Conservation (phyloP, 2,113 vertebrate genomes). For the Dasyprocta punctata region DNA sequence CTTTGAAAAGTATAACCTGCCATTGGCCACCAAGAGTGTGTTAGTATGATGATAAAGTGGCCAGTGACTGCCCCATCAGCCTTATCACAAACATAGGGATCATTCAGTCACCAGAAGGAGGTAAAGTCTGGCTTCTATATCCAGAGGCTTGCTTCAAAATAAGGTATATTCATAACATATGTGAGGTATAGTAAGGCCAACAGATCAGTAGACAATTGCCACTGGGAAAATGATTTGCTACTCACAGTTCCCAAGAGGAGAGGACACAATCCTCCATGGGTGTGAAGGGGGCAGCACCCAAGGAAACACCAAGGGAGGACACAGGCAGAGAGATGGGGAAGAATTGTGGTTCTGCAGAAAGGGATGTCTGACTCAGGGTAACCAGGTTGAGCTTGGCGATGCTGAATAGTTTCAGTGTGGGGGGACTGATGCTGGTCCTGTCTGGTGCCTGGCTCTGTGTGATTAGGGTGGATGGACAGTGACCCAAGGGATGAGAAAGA, state of each 20-base stretch:
- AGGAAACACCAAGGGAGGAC: neutral
- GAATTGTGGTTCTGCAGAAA: neutral
- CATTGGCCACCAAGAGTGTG: neutral
- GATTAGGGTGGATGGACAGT: neutral
- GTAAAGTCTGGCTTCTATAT: neutral
- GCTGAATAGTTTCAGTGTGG: neutral
- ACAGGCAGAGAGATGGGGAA: neutral
- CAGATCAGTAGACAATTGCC: neutral
- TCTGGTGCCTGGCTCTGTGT: neutral
- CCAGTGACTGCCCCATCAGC: neutral
- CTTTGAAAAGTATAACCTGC: neutral
- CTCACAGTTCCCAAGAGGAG: neutral
- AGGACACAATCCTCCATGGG: neutral
- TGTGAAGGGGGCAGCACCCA: neutral
- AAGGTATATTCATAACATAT: neutral
- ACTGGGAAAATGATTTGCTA: neutral
- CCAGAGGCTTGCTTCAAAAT: neutral
- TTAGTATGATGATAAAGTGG: neutral
- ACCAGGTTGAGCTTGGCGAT: neutral
- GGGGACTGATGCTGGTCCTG: neutral
- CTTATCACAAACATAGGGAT: neutral
- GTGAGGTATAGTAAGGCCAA: neutral
- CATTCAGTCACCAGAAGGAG: neutral
- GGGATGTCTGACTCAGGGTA: neutral
- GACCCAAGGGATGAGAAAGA: neutral